Evolutionary conservation across 2,113 vertebrate species (phyloP).

Genomic region (Dicaeum eximium): DNA sequence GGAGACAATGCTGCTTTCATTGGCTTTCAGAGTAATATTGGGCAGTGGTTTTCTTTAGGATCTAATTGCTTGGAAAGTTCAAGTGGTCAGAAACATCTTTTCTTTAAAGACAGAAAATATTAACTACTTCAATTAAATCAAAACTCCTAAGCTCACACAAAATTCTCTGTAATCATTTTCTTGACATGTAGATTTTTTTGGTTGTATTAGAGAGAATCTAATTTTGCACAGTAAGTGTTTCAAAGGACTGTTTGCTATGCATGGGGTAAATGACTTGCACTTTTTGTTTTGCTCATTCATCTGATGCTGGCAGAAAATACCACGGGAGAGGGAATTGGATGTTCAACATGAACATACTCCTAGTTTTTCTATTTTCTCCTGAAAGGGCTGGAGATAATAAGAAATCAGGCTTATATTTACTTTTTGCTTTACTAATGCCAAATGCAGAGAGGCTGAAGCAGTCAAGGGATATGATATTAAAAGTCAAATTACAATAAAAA

Average conservation of each 20-base stretch:
- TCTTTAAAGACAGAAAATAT: not conserved
- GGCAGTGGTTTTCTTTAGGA: not conserved
- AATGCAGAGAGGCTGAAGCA: not conserved
- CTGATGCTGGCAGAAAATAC: constrained; percentile 37
- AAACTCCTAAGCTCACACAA: not conserved
- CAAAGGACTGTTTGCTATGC: constrained; percentile 11
- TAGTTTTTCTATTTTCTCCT: constrained; percentile 24
- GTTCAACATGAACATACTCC: not conserved
- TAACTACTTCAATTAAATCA: constrained; percentile 23
- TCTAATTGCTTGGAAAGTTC: not conserved
- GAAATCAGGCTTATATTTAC: constrained; percentile 48
- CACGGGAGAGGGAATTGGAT: not conserved
- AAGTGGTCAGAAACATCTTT: not conserved
- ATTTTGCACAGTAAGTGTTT: constrained; percentile 29
- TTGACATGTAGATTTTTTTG: not conserved
- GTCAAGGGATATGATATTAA: constrained; percentile 6
- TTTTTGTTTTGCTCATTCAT: constrained; percentile 43
- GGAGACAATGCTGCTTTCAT: not conserved
- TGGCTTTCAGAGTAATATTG: not conserved
- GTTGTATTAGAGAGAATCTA: constrained; percentile 34
- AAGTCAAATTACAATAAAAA: constrained; percentile 43
- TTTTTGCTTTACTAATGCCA: not conserved
- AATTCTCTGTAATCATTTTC: not conserved
- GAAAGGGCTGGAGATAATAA: constrained; percentile 41
- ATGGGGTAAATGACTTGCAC: constrained; percentile 11